Evolutionary conservation across 2,113 vertebrate genomes (phyloP).

Genomic region (Stercorarius parasiticus): DNA sequence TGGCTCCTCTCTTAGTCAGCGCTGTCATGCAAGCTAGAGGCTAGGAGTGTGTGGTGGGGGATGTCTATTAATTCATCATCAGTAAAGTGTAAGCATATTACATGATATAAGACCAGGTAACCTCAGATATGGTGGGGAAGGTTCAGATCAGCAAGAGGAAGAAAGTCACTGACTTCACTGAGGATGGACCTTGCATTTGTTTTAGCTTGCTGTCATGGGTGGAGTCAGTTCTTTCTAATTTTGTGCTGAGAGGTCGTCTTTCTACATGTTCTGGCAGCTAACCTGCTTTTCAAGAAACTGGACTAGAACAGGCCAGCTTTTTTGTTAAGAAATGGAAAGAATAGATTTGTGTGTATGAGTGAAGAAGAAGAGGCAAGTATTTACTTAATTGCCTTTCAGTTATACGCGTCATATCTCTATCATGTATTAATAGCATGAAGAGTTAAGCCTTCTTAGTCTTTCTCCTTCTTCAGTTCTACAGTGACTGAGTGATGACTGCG

Average conservation of each 20-base stretch:
- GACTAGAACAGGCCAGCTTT: not conserved
- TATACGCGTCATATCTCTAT: not conserved
- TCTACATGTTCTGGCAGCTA: not conserved
- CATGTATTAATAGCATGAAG: constrained; percentile 2
- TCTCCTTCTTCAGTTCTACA: not conserved
- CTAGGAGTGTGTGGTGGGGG: no score
- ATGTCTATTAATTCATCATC: not conserved
- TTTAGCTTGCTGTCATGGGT: not conserved
- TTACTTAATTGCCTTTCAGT: constrained; percentile 1
- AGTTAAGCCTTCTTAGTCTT: constrained; percentile 20
- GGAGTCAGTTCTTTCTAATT: not conserved
- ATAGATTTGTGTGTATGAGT: not conserved
- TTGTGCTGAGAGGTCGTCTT: not conserved
- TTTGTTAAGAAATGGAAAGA: not conserved
- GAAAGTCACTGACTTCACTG: not conserved
- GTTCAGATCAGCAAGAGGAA: not conserved
- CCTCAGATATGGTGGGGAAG: not conserved
- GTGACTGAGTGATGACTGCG: constrained; percentile 24
- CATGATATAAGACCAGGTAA: not conserved
- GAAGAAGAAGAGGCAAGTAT: not conserved
- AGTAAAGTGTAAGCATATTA: not conserved
- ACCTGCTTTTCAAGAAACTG: constrained; percentile 9
- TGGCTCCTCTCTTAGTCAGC: not conserved
- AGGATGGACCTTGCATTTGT: not conserved
- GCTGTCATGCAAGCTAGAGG: not conserved